Base-by-base conservation (phyloP, 1,140 invertebrate species). In the Gonatopus flavifemur region DNA sequence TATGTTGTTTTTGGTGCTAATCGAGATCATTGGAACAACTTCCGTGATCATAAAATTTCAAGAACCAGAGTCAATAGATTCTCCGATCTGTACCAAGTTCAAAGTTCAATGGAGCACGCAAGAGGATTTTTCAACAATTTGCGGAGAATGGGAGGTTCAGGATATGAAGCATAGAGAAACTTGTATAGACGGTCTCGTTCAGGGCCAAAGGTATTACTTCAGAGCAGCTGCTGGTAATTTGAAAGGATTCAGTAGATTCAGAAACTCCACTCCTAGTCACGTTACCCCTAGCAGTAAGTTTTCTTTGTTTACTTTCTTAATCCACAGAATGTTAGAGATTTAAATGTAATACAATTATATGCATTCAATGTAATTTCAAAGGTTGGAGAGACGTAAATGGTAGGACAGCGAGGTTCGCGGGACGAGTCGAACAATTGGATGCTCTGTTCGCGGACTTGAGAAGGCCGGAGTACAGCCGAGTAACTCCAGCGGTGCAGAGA, bases 91-190 rank as follows among this genome's bases (percentile, higher is more conserved):
- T 61, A 95, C 93, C 16, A 94, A 94, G 79, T 95, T 91, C 70
- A 93, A 89, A 87, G 88, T 91, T 64, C 88, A 91, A 80, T 98
- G 94, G 94, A 94, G 92, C 55, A 82, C 83, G 6, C 81, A 85
- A 37, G 85, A 90, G 19, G 88, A 91, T 64, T 96, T 96, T 74
- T 83, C 84, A 5, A 81, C 84, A 39, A 76, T 94, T 39, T 85
- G 85, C 39, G 91, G 90, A 0, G 86, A 86, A 52, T 82, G 84
- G 2, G 90, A 94, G 64, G 83, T 94, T 37, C 65, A 91, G 69
- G 88, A 91, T 28, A 77, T 84, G 35, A 81, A 81, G 44, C 78
- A 81, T 47, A 72, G 78, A 32, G 81, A 85, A 53, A 79, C 80
- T 47, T 67, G 72, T 28, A 73, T 87, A 32, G 75, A 78, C n/a